Evolutionary conservation across 2,797 vertebrate species (phyloP).

Genomic region (Cryptoprocta ferox): DNA sequence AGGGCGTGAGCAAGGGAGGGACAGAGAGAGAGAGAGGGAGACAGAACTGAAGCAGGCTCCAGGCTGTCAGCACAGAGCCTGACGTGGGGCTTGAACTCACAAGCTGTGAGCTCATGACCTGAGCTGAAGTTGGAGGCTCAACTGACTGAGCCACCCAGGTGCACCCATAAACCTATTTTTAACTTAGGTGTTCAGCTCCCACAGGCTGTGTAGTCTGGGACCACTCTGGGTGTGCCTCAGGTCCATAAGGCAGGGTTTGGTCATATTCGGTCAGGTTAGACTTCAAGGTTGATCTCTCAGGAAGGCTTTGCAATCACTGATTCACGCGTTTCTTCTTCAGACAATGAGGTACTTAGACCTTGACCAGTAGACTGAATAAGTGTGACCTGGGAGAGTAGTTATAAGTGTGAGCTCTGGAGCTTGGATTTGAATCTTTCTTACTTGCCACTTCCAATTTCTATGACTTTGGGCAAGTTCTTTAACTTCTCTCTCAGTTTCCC

Average conservation of each 20-base stretch:
- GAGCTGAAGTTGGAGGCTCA: too few species aligned
- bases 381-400: not conserved
- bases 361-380: not conserved
- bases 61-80: too few species aligned
- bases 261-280: not conserved
- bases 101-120: too few species aligned
- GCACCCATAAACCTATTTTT: not conserved
- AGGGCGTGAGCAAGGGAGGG: too few species aligned
- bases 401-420: not conserved
- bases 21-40: too few species aligned
- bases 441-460: not conserved
- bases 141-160: too few species aligned
- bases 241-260: not conserved
- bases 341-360: not conserved
- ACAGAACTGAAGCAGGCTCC: too few species aligned
- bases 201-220: not conserved
- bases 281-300: not conserved
- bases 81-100: too few species aligned
- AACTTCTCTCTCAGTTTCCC: conserved; percentile 37
- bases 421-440: conserved; percentile 15
- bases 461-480: not conserved
- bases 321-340: not conserved
- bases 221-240: not conserved
- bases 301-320: not conserved
- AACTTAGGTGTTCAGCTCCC: not conserved